A percentile compares a stretch with the other conserved stretches of the same genome.
Evolutionary conservation across 2,113 vertebrate genomes (phyloP).

Genomic region (Pyxicephalus adspersus): DNA sequence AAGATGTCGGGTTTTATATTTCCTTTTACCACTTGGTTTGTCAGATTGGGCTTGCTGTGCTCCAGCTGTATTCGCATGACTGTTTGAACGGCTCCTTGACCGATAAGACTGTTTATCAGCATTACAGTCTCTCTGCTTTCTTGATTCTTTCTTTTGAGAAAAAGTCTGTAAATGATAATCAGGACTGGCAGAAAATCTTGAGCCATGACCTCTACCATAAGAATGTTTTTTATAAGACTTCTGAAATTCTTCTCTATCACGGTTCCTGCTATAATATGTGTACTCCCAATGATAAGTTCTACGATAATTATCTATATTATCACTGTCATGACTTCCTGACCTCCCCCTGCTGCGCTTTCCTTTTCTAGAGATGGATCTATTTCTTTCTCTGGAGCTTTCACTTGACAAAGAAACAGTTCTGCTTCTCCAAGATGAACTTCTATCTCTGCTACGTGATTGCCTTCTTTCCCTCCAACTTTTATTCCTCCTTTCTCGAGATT

Average conservation of each 20-base stretch:
- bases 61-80: conserved; percentile 65
- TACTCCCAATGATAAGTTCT: conserved; percentile 73
- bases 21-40: conserved; percentile 88
- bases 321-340: conserved; percentile 72
- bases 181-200: conserved; percentile 72
- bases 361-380: conserved; percentile 73
- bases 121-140: conserved; percentile 70
- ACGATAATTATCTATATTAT: conserved; percentile 69
- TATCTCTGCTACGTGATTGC: conserved; percentile 70
- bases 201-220: conserved; percentile 67
- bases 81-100: conserved; percentile 79
- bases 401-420: conserved; percentile 69
- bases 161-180: conserved; percentile 70
- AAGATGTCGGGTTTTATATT: conserved; percentile 90
- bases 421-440: conserved; percentile 69
- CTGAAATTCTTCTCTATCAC: conserved; percentile 68
- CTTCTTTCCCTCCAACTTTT: conserved; percentile 68
- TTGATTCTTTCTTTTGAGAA: conserved; percentile 69
- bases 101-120: conserved; percentile 72
- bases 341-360: conserved; percentile 70
- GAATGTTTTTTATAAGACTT: conserved; percentile 70
- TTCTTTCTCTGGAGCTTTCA: conserved; percentile 69
- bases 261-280: conserved; percentile 73
- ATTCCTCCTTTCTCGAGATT: conserved; percentile 69
- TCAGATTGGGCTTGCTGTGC: conserved; percentile 71